A percentile compares a stretch with the other conserved stretches of the same genome.
Conservation (phyloP, 2,797 vertebrate species). For the Liparis tanakae region DNA sequence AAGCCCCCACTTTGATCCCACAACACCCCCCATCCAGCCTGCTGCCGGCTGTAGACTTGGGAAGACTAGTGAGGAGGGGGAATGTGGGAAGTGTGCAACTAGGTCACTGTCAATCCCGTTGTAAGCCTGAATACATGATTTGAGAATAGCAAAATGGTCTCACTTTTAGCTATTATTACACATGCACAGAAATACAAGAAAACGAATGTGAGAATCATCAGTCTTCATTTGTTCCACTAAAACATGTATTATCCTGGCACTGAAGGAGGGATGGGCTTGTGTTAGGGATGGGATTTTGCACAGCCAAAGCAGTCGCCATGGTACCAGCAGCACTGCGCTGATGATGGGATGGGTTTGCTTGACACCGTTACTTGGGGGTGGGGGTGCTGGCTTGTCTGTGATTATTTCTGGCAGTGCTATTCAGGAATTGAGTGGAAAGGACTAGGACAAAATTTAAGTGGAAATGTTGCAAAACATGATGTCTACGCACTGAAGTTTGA, state of each 20-base stretch:
- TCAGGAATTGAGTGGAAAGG: constrained; percentile 54
- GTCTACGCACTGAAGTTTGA: constrained; percentile 2
- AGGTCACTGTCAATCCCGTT: constrained; percentile 77
- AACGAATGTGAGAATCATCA: not conserved
- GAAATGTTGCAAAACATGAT: constrained; percentile 31
- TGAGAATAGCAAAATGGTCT: constrained; percentile 24
- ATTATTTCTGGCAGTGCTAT: constrained; percentile 71
- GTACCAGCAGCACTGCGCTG: constrained; percentile 69
- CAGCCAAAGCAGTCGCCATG: constrained; percentile 70
- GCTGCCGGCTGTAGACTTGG: constrained; percentile 53
- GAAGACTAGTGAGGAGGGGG: constrained; percentile 53
- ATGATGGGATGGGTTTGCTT: constrained; percentile 55
- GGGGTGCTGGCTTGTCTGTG: constrained; percentile 45
- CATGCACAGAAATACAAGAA: not conserved
- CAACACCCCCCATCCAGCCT: constrained; percentile 46
- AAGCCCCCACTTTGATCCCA: constrained; percentile 55
- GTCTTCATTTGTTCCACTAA: constrained; percentile 19
- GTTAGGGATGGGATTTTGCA: constrained; percentile 48
- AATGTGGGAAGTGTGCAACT: constrained; percentile 69
- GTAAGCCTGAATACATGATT: constrained; percentile 59
- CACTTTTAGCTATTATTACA: constrained; percentile 4
- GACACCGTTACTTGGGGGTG: constrained; percentile 49
- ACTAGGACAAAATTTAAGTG: constrained; percentile 35
- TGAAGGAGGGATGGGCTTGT: constrained; percentile 28
- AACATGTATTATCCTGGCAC: constrained; percentile 37